Conservation (phyloP, 2,888 invertebrate genomes). For the Himalopsyche tibetana region DNA sequence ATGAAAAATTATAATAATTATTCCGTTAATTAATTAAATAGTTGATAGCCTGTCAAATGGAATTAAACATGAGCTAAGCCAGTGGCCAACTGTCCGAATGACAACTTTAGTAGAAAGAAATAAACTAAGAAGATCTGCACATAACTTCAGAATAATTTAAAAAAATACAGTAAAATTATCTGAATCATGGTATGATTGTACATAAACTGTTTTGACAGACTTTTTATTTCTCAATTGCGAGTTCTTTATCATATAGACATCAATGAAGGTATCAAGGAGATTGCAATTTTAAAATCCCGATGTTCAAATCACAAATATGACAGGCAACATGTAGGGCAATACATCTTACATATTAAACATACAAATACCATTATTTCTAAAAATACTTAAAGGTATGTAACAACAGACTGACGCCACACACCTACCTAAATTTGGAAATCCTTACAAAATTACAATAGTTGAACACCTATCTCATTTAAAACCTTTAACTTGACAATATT, state of each 20-base stretch:
- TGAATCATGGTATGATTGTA: too few relatives aligned
- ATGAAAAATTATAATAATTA: slow-evolving; percentile 14
- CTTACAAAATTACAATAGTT: slow-evolving; percentile 14
- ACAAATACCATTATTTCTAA: slow-evolving; percentile 18
- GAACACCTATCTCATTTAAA: neutral
- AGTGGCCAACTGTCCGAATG: neutral
- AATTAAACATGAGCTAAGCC: neutral
- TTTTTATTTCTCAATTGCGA: too few relatives aligned
- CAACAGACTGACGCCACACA: neutral
- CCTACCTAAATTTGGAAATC: slow-evolving; percentile 11
- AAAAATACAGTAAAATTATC: too few relatives aligned
- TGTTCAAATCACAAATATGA: neutral
- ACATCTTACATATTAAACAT: slow-evolving; percentile 6
- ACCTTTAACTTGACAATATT: neutral
- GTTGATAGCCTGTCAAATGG: neutral
- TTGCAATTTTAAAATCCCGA: neutral
- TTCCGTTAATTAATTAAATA: neutral
- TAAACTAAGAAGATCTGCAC: too few relatives aligned
- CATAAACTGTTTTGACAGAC: too few relatives aligned
- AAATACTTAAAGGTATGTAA: neutral
- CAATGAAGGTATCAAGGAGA: neutral
- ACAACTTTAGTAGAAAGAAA: too few relatives aligned
- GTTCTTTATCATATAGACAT: too few relatives aligned
- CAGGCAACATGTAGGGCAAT: neutral
- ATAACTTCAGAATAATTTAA: too few relatives aligned